Evolutionary conservation across 2,888 invertebrate genomes (phyloP).

Genomic region (Spisula solida): DNA sequence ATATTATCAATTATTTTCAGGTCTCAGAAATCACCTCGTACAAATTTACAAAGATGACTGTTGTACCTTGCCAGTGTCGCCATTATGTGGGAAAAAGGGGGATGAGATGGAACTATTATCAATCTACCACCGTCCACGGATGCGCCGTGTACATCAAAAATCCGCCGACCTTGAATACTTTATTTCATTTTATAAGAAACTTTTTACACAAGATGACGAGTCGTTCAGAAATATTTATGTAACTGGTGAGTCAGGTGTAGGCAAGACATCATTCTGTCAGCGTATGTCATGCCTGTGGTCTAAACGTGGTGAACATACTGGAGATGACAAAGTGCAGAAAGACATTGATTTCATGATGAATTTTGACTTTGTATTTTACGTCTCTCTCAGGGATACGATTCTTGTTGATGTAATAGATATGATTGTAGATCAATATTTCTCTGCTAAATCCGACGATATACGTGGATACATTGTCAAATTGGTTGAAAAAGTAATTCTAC

Average conservation of each 20-base stretch:
- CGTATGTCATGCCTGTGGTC: background rate
- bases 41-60: background rate
- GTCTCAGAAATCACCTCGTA: background rate
- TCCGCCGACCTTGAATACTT: background rate
- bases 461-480: background rate
- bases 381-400: background rate
- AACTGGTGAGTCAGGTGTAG: background rate
- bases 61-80: background rate
- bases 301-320: background rate
- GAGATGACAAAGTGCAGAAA: background rate
- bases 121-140: background rate
- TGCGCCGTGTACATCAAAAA: background rate
- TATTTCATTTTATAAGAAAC: background rate
- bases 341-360: background rate
- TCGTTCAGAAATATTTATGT: background rate
- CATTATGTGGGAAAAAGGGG: background rate
- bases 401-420: background rate
- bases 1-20: background rate
- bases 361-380: constrained; percentile 11
- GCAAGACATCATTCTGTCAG: background rate
- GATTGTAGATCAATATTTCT: constrained; percentile 5
- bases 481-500: background rate
- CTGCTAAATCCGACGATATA: background rate
- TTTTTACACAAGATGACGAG: background rate
- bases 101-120: background rate